Evolutionary conservation across 2,888 invertebrate genomes (phyloP).

Genomic region (Colletes collaris): DNA sequence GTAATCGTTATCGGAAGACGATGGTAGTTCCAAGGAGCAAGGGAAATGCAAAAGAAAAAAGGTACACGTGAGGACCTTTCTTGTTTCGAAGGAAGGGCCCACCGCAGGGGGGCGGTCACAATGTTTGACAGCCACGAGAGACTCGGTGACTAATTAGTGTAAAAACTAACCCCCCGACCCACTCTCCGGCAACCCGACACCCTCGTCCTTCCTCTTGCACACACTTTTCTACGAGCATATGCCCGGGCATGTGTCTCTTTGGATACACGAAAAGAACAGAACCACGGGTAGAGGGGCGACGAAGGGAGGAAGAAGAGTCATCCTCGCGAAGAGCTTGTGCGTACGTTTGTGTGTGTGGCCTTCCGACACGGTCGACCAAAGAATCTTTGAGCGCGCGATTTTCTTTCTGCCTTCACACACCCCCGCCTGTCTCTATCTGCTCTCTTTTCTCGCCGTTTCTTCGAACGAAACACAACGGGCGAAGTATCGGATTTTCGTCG

Average conservation of each 20-base stretch:
- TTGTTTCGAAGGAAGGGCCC: constrained; percentile 71
- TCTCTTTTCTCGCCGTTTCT: no score
- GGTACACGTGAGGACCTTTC: constrained; percentile 66
- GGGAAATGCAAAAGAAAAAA: constrained; percentile 34
- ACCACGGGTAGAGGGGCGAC: background rate
- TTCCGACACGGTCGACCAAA: constrained; percentile 20
- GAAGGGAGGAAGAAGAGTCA: constrained; percentile 27
- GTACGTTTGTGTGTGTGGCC: constrained; percentile 57
- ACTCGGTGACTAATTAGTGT: constrained; percentile 81
- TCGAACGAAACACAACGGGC: no score
- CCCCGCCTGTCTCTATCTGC: no score
- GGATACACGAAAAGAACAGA: constrained; percentile 38
- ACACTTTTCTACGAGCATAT: constrained; percentile 52
- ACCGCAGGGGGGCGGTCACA: constrained; percentile 76
- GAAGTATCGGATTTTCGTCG: background rate
- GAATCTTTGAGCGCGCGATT: constrained; percentile 38
- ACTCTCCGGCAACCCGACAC: constrained; percentile 73
- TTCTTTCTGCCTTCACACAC: background rate
- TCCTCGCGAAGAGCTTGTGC: constrained; percentile 8
- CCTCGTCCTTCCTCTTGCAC: constrained; percentile 63
- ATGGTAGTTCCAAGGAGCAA: background rate
- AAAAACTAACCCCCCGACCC: constrained; percentile 78
- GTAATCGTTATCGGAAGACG: constrained; percentile 23
- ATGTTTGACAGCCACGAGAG: constrained; percentile 81
- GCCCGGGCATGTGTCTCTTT: constrained; percentile 50